These are phyloP conservation scores for Ormyrus nitidulus DNA, from an alignment of 2,888 invertebrate species.

Conservation along the genomic window DNA sequence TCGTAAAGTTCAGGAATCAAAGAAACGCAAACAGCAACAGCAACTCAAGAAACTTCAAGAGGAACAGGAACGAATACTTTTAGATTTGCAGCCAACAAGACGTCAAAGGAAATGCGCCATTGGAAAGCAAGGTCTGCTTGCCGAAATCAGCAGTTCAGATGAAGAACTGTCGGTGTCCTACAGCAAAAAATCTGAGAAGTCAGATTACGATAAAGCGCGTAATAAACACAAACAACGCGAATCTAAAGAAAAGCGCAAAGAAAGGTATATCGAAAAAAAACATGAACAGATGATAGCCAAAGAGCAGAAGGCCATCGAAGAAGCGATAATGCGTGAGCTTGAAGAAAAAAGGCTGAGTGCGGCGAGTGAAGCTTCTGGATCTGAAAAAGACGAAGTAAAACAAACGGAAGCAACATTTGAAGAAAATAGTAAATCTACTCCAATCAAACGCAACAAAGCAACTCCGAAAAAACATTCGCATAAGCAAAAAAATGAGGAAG, in stretches of 20 bases:
- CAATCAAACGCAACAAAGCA: slow-evolving; percentile 40
- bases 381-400: slow-evolving; percentile 47
- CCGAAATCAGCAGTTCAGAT: slow-evolving; percentile 79
- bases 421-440: slow-evolving; percentile 7
- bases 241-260: slow-evolving; percentile 72
- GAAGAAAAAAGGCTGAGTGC: slow-evolving; percentile 67
- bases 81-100: slow-evolving; percentile 70
- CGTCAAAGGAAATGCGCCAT: slow-evolving; percentile 86
- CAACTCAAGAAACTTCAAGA: slow-evolving; percentile 66
- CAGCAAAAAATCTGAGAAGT: slow-evolving; percentile 49
- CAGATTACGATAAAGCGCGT: slow-evolving; percentile 63
- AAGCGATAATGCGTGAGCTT: slow-evolving; percentile 71
- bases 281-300: slow-evolving; percentile 73
- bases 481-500: slow-evolving; percentile 53
- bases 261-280: slow-evolving; percentile 72
- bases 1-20: slow-evolving; percentile 71
- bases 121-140: slow-evolving; percentile 86
- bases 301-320: slow-evolving; percentile 73
- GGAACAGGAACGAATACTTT: slow-evolving; percentile 65
- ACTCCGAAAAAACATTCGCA: slow-evolving; percentile 4
- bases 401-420: slow-evolving; percentile 29
- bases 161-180: slow-evolving; percentile 63
- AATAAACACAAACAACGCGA: slow-evolving; percentile 67
- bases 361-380: slow-evolving; percentile 54
- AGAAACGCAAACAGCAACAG: slow-evolving; percentile 69